Conservation (phyloP, 2,888 invertebrate genomes). For the Odontocolon sp. region DNA sequence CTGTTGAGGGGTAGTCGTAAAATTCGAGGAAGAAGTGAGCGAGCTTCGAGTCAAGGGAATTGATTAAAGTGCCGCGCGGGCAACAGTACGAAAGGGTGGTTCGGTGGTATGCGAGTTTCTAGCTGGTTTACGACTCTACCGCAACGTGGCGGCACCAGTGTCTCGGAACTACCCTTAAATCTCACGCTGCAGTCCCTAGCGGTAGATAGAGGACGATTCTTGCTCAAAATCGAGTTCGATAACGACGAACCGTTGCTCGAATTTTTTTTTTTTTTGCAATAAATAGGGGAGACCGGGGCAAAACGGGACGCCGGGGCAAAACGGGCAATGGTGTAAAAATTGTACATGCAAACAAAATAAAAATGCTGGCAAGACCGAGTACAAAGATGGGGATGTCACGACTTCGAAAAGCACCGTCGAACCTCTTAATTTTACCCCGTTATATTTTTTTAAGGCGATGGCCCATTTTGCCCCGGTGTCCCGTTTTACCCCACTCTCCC, state of each 20-base stretch:
- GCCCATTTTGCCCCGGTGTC: too few relatives aligned
- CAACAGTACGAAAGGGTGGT: constrained; percentile 32
- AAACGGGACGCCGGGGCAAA: too few relatives aligned
- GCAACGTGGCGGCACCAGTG: constrained; percentile 79
- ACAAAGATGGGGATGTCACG: too few relatives aligned
- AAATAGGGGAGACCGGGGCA: not conserved
- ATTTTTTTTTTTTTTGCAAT: not conserved
- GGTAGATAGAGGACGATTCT: constrained; percentile 2
- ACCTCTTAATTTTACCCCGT: too few relatives aligned
- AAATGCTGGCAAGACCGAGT: too few relatives aligned
- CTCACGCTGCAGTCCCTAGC: constrained; percentile 21
- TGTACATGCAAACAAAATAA: too few relatives aligned
- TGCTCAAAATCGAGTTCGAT: not conserved
- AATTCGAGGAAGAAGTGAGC: constrained; percentile 20
- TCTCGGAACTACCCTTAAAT: constrained; percentile 60
- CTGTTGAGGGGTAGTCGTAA: constrained; percentile 60
- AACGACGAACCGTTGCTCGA: not conserved
- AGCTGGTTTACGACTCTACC: constrained; percentile 74
- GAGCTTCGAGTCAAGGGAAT: constrained; percentile 33
- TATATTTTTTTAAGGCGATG: too few relatives aligned
- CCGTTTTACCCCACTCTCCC: not conserved
- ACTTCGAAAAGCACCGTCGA: too few relatives aligned
- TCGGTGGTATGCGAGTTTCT: constrained; percentile 55
- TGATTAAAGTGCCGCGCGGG: constrained; percentile 38
- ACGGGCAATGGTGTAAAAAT: too few relatives aligned